Percentiles rank a stretch among this genome's conserved stretches.
These are phyloP conservation scores for Chionomys nivalis DNA, from an alignment of 2,113 vertebrate species.

Conservation along the genomic window DNA sequence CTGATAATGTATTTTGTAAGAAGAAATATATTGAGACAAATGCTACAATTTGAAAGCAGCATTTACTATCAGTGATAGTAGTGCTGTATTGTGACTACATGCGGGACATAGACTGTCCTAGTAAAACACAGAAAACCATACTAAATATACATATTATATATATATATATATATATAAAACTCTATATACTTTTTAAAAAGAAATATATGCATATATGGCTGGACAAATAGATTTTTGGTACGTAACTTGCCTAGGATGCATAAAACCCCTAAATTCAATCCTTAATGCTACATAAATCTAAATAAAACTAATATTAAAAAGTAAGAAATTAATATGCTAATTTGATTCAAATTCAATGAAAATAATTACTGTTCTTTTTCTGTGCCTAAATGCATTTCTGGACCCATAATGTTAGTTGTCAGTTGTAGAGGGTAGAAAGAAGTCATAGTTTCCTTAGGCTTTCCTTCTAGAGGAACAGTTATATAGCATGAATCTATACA, in stretches of 20 bases:
- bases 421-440: slow-evolving; percentile 80
- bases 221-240: background rate
- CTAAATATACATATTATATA: background rate
- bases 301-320: slow-evolving; percentile 29
- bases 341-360: slow-evolving; percentile 50
- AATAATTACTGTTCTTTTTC: slow-evolving; percentile 58
- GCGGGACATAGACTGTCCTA: background rate
- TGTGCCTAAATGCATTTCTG: slow-evolving; percentile 25
- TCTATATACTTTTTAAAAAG: background rate
- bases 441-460: slow-evolving; percentile 87
- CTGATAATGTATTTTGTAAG: slow-evolving; percentile 75
- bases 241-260: background rate
- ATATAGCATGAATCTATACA: slow-evolving; percentile 84
- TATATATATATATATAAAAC: no score
- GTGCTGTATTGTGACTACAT: background rate
- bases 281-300: background rate
- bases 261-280: background rate
- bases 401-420: slow-evolving; percentile 51
- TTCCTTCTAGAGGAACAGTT: slow-evolving; percentile 87
- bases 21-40: slow-evolving; percentile 76
- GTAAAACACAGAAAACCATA: slow-evolving; percentile 21
- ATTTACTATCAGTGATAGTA: slow-evolving; percentile 28
- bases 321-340: slow-evolving; percentile 36
- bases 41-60: slow-evolving; percentile 1
- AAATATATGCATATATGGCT: background rate